A percentile compares a stretch with the other conserved stretches of the same genome.
Conservation (phyloP, 2,888 invertebrate species). For the Chymomyza caudatula region DNA sequence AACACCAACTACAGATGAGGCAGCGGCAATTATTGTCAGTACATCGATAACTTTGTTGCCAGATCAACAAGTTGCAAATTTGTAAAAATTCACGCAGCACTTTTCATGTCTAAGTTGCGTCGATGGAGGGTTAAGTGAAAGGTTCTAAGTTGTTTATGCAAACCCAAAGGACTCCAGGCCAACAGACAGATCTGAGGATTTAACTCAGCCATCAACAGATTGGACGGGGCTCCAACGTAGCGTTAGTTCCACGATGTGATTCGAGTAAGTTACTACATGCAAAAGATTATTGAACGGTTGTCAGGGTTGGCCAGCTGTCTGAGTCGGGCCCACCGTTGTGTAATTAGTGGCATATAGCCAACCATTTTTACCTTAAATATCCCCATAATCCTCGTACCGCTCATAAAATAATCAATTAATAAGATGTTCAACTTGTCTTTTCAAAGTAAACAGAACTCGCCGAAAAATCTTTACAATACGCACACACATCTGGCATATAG, state of each 20-base stretch:
- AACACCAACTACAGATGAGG: neutral
- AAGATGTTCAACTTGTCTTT: neutral
- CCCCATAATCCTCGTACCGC: neutral
- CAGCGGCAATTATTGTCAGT: constrained; percentile 62
- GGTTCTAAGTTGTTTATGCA: too few species aligned
- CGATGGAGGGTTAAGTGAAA: neutral
- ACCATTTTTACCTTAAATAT: too few species aligned
- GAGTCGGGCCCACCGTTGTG: too few species aligned
- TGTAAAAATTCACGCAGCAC: constrained; percentile 38
- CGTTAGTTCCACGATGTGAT: too few species aligned
- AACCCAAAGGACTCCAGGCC: too few species aligned
- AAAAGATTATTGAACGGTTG: too few species aligned
- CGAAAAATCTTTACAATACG: neutral
- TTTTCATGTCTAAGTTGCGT: constrained; percentile 33
- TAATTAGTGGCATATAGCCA: too few species aligned
- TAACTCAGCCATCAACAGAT: too few species aligned
- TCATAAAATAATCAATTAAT: neutral
- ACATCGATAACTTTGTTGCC: constrained; percentile 44
- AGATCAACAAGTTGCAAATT: constrained; percentile 40
- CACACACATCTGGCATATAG: neutral
- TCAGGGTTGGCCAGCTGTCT: too few species aligned
- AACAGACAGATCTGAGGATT: too few species aligned
- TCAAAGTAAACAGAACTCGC: neutral
- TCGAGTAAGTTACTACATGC: too few species aligned
- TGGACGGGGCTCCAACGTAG: too few species aligned